These are phyloP conservation scores for Cebidichthys violaceus DNA, from an alignment of 2,113 vertebrate species.

Conservation along the genomic window DNA sequence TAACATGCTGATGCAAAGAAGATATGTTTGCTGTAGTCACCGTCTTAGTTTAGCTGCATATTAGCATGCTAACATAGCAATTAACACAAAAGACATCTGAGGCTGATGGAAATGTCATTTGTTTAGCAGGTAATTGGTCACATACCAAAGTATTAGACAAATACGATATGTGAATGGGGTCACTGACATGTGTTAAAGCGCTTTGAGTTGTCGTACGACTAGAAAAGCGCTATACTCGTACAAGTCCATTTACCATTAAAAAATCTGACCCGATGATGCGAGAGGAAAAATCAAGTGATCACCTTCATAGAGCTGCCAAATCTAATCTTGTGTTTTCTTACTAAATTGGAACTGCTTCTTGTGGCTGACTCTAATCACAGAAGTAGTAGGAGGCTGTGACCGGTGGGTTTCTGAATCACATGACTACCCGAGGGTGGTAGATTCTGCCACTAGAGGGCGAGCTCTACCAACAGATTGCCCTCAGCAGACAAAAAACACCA, in stretches of 20 bases:
- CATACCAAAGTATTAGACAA: not conserved
- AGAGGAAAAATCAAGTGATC: not conserved
- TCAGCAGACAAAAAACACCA: not conserved
- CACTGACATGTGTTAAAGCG: not conserved
- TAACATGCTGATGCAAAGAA: not conserved
- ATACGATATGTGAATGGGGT: too few species aligned
- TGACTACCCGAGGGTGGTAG: not conserved
- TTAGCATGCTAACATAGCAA: not conserved
- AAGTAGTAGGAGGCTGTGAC: not conserved
- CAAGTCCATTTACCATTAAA: not conserved
- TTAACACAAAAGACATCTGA: not conserved
- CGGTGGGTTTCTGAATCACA: not conserved
- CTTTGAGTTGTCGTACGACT: not conserved
- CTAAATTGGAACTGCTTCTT: not conserved
- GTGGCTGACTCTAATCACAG: not conserved
- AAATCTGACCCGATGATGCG: not conserved
- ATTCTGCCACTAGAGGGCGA: constrained; percentile 62
- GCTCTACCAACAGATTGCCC: constrained; percentile 9
- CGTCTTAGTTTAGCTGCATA: not conserved
- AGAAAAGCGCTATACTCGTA: not conserved
- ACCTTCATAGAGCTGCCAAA: not conserved
- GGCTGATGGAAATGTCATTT: not conserved
- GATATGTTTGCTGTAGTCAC: not conserved
- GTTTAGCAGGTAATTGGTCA: not conserved
- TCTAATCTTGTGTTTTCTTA: not conserved